A percentile compares a stretch with the other conserved stretches of the same genome.
Evolutionary conservation across 2,797 vertebrate species (phyloP).

Genomic region (Lateolabrax maculatus): DNA sequence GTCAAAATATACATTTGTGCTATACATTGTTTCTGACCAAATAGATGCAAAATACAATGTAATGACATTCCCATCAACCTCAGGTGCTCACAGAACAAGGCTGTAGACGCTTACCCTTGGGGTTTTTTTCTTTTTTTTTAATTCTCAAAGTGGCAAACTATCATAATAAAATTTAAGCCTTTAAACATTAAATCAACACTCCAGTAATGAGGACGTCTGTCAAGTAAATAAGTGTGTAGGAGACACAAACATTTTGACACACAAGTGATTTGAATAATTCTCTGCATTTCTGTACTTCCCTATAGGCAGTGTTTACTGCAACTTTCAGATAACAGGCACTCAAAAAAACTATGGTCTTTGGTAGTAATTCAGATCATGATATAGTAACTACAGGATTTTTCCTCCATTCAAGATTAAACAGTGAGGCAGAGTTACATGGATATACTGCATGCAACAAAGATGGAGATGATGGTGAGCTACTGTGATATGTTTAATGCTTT

Average conservation of each 20-base stretch:
- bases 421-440: neutral
- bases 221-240: neutral
- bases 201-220: neutral
- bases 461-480: neutral
- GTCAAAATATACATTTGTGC: neutral
- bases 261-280: slow-evolving; percentile 4
- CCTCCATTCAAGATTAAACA: neutral
- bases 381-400: neutral
- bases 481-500: slow-evolving; percentile 2
- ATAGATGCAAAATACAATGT: neutral
- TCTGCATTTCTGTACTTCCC: neutral
- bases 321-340: neutral
- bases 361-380: neutral
- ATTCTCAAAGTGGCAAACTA: neutral
- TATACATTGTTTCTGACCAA: neutral
- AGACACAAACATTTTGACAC: no score
- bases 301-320: slow-evolving; percentile 6
- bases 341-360: neutral
- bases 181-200: slow-evolving; percentile 1
- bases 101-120: neutral
- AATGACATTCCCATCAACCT: neutral
- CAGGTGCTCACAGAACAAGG: neutral
- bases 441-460: neutral
- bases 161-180: neutral
- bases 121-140: neutral